Evolutionary conservation across 1,140 invertebrate genomes (phyloP), one percentile per base, ranked within the genome.

Genomic region (Chrysoperla carnea): DNA sequence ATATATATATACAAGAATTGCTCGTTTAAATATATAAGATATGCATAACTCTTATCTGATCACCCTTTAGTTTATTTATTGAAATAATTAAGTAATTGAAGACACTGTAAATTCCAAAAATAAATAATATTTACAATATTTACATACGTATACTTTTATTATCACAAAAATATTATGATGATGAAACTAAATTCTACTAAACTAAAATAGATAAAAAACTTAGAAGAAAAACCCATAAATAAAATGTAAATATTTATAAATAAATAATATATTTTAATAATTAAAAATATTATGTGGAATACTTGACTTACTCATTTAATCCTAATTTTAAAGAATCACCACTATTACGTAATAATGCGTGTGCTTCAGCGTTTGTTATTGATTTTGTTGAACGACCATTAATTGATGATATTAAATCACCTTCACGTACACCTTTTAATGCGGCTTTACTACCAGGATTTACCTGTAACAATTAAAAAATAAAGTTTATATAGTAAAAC

Each of bases 391-490:
- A 61, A 43, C 71, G 70, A 13, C 76, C 79, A 60, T 86, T 85
- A 52, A 88, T 84, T 39, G 76, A 76, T 29, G 76, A 76, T 49
- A 88, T 82, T 42, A 84, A 67, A 56, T 85, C 81, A 33, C 82
- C 83, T 61, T 86, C 82, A 41, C 81, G 61, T 23, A 85, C 73
- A 5, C 83, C 82, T 50, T 75, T 72, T 47, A 76, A 65, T 7
- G 79, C 75, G 6, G 82, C 83, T 59, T 84, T 84, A 43, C 82
- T 79, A 7, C 79, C 82, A 13, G 81, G 81, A 63, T 86, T 86
- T 47, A 88, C 83, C 83, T 86, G 68, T 41, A 77, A 71, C 43
- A 48, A 45, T 45, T 54, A 48, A 35, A 45, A 45, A 23, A 23
- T 23, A 3, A 48, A 15, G 8, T 9, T 0, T n/a, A 45, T 48